Evolutionary conservation across 1,140 invertebrate species (phyloP), one percentile per base, ranked within the genome.

Genomic region (Ptiloglossa arizonensis): DNA sequence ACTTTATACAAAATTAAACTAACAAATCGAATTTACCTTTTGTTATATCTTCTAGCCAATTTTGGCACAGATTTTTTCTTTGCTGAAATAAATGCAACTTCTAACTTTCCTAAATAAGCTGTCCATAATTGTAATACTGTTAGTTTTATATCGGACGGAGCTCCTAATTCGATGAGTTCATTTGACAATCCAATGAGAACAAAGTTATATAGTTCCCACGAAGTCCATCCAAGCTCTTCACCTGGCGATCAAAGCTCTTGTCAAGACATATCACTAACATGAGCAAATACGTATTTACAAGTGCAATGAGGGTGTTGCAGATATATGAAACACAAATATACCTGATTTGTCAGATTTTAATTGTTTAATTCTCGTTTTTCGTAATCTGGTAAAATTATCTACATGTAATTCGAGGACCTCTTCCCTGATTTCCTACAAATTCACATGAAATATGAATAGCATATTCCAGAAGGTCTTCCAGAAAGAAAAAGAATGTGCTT

Each of bases 171-270:
- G 1, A 95, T 92, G 2, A 95, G 84, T 86, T 96, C 94, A 79
- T 96, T 92, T 0, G 94, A 91, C 64, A 95, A 88, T 15, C 94
- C 94, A 44, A 94, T 91, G 19, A 96, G 85, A 41, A 95, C 93
- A 76, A 94, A 94, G 91, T 96, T 96, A 80, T 94, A 95, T 19
- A 94, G 92, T 90, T 96, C 95, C 95, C 94, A 95, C 15, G 94
- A 93, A 1, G 95, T 95, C 81, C 94, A 92, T 48, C 94, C 92
- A 29, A 88, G 35, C 64, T 70, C 83, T 81, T 88, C 78, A 59
- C 66, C 85, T 89, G 4, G 41, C 78, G 81, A 64, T 68, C 48
- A 78, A 60, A 73, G 66, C 44, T 67, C 64, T 73, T 41, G 57
- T 66, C 17, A 62, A 44, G 32, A 50, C 70, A 67, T 1, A 57